A percentile compares a stretch with the other conserved stretches of the same genome.
Conservation (phyloP, 2,888 invertebrate genomes). For the Oeneis ivallda region DNA sequence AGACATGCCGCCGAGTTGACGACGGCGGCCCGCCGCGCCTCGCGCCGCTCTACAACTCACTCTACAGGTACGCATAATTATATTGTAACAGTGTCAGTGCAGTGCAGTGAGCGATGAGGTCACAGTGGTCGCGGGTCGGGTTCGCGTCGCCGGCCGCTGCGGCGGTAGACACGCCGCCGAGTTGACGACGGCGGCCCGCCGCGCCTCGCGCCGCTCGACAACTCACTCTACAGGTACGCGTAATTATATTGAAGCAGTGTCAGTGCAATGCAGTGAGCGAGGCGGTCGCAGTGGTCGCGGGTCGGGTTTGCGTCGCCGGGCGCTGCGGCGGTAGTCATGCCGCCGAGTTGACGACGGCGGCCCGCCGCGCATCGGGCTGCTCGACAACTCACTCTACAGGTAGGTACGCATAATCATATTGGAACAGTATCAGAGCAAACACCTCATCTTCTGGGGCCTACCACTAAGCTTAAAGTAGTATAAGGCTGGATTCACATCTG, state of each 20-base stretch:
- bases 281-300: slow-evolving; percentile 43
- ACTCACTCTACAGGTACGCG: slow-evolving; percentile 66
- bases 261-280: slow-evolving; percentile 45
- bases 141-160: slow-evolving; percentile 47
- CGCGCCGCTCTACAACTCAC: slow-evolving; percentile 67
- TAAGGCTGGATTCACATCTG: too few relatives aligned
- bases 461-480: too few relatives aligned
- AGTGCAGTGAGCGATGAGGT: slow-evolving; percentile 43
- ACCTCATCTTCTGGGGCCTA: too few relatives aligned
- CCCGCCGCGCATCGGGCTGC: slow-evolving; percentile 76
- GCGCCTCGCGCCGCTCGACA: slow-evolving; percentile 74
- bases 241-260: too few relatives aligned
- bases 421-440: too few relatives aligned
- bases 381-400: slow-evolving; percentile 63
- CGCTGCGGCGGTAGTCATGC: slow-evolving; percentile 58
- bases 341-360: slow-evolving; percentile 77
- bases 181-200: slow-evolving; percentile 76
- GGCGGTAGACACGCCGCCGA: slow-evolving; percentile 65
- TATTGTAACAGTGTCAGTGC: too few relatives aligned
- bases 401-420: too few relatives aligned
- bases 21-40: slow-evolving; percentile 73
- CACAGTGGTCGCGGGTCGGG: slow-evolving; percentile 43
- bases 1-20: slow-evolving; percentile 76
- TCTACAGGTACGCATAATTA: slow-evolving; percentile 41
- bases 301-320: slow-evolving; percentile 45